Conservation (phyloP, 2,797 vertebrate species). For the Leuciscus waleckii region DNA sequence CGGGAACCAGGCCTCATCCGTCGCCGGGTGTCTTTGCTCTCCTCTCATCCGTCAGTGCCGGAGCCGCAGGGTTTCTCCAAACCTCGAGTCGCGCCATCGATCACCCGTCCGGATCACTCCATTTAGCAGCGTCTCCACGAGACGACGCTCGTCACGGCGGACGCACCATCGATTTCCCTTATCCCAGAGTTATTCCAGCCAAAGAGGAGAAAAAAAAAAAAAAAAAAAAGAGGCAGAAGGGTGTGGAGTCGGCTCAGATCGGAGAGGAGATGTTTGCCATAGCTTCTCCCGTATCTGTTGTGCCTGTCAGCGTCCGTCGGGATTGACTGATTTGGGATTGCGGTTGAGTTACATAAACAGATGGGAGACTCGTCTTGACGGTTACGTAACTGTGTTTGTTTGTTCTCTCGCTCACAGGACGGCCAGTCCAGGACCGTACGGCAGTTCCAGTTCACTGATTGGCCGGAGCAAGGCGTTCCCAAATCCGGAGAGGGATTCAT, state of each 20-base stretch:
- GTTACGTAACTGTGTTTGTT: neutral
- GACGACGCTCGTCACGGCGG: slow-evolving; percentile 69
- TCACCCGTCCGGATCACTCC: slow-evolving; percentile 74
- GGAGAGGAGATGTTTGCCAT: neutral
- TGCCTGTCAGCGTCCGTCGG: neutral
- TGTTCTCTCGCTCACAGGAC: slow-evolving; percentile 75
- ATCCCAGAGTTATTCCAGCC: neutral
- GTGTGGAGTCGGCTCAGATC: neutral
- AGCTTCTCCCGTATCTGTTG: neutral
- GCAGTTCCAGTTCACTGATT: slow-evolving; percentile 99
- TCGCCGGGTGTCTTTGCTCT: neutral
- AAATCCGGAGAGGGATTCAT: slow-evolving; percentile 98
- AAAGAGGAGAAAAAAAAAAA: slow-evolving; percentile 37
- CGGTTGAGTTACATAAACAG: neutral
- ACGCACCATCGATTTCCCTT: slow-evolving; percentile 77
- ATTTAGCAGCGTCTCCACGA: slow-evolving; percentile 66
- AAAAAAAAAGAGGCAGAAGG: slow-evolving; percentile 59
- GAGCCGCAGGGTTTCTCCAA: neutral
- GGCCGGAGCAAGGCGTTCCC: slow-evolving; percentile 97
- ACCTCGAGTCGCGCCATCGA: slow-evolving; percentile 64
- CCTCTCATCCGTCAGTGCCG: slow-evolving; percentile 70
- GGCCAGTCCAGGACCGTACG: slow-evolving; percentile 96
- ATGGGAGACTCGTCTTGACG: neutral
- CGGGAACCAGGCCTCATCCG: neutral
- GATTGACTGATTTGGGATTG: neutral